Evolutionary conservation across 2,797 vertebrate genomes (phyloP).

Genomic region (Xenopus petersii): DNA sequence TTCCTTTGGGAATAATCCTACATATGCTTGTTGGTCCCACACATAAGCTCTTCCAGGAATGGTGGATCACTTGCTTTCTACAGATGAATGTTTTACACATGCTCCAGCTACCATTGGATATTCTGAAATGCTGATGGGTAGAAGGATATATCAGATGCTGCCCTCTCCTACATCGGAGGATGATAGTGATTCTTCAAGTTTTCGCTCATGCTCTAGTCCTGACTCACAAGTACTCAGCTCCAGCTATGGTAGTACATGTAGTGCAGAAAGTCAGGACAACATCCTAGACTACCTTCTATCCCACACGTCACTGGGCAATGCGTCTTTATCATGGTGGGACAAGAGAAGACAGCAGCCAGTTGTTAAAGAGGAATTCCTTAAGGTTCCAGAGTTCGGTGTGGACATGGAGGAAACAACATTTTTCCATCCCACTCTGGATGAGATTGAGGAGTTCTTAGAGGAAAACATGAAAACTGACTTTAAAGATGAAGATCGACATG

Average conservation of each 20-base stretch:
- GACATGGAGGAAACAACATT: conserved; percentile 80
- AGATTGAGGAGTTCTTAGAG: conserved; percentile 96
- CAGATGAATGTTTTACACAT: conserved; percentile 85
- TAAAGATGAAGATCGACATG: conserved; percentile 73
- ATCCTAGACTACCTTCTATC: conserved; percentile 88
- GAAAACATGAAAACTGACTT: conserved; percentile 89
- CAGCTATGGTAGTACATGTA: conserved; percentile 79
- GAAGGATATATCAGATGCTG: conserved; percentile 80
- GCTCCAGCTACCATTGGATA: conserved; percentile 63
- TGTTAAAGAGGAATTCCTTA: conserved; percentile 80
- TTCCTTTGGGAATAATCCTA: too few relatives aligned
- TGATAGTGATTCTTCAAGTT: conserved; percentile 88
- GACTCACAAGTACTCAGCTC: conserved; percentile 84
- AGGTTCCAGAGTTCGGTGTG: conserved; percentile 73
- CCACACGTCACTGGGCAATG: conserved; percentile 76
- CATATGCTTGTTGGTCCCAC: conserved; percentile 58
- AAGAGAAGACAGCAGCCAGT: conserved; percentile 64
- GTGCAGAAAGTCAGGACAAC: conserved; percentile 81
- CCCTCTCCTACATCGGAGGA: conserved; percentile 88
- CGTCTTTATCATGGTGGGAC: conserved; percentile 75
- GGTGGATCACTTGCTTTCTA: conserved; percentile 93
- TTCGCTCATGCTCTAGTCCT: conserved; percentile 87
- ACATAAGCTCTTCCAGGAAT: conserved; percentile 73
- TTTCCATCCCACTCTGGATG: conserved; percentile 95
- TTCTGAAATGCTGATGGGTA: conserved; percentile 77